Conservation (phyloP, 2,888 invertebrate genomes). For the Papilio protenor region DNA sequence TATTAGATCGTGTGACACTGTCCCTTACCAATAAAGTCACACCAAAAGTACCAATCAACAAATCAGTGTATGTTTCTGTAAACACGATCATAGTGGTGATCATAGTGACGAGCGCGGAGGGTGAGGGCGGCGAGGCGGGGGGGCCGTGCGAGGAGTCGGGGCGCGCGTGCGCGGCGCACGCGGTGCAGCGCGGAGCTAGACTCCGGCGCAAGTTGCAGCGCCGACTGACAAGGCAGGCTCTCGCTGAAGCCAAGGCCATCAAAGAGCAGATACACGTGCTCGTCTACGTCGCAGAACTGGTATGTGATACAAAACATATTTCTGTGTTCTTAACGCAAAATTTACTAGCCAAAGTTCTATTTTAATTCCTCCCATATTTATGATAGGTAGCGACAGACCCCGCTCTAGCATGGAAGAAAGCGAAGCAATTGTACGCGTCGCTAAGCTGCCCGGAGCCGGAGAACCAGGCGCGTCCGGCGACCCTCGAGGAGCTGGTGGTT, state of each 20-base stretch:
- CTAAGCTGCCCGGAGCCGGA: constrained; percentile 92
- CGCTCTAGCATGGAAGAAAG: constrained; percentile 88
- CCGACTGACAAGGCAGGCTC: constrained; percentile 89
- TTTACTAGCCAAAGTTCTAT: too few relatives aligned
- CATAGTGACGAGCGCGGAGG: constrained; percentile 75
- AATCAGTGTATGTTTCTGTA: constrained; percentile 37
- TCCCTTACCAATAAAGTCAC: too few relatives aligned
- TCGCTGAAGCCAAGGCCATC: constrained; percentile 91
- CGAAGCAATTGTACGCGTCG: constrained; percentile 88
- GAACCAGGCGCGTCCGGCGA: constrained; percentile 92
- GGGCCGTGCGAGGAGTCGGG: constrained; percentile 58
- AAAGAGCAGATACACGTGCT: constrained; percentile 92
- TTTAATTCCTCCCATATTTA: not conserved
- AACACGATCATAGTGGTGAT: constrained; percentile 70
- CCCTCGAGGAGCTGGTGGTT: constrained; percentile 90
- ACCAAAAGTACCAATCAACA: not conserved
- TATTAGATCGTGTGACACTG: not conserved
- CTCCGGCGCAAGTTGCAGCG: constrained; percentile 91
- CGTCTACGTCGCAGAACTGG: constrained; percentile 91
- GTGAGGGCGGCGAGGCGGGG: constrained; percentile 54
- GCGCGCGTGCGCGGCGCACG: constrained; percentile 87
- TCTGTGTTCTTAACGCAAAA: too few relatives aligned
- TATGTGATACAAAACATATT: constrained; percentile 64
- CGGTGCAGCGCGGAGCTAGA: constrained; percentile 91
- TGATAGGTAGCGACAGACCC: constrained; percentile 91